These are phyloP conservation scores for cattle (Bos taurus) DNA, from an alignment of 2,113 vertebrate genomes.

Conservation along the genomic window DNA sequence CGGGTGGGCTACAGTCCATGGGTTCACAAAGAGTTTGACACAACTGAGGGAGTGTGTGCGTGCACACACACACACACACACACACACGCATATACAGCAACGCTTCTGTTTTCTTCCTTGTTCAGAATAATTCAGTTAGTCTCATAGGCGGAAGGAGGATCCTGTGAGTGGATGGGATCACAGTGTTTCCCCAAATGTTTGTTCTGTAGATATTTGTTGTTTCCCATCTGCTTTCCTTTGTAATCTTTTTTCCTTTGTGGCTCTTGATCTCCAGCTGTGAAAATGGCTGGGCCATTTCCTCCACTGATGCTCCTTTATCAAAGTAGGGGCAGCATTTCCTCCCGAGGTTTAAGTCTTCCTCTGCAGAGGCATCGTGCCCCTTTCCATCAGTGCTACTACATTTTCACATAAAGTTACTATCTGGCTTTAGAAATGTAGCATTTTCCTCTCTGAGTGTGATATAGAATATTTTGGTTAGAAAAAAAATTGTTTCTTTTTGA, in stretches of 20 bases:
- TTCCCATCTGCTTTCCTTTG: background rate
- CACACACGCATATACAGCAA: background rate
- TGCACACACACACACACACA: fast-evolving
- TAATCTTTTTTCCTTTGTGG: background rate
- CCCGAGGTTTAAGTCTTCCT: background rate
- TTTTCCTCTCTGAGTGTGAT: background rate
- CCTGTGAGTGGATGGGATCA: background rate
- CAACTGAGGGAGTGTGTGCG: background rate
- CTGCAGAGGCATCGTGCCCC: background rate
- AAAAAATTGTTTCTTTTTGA: background rate
- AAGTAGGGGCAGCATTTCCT: background rate
- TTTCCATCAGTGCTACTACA: background rate
- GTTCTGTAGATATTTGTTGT: background rate
- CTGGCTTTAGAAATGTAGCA: background rate
- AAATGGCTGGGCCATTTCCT: slow-evolving; percentile 8
- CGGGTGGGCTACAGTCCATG: background rate
- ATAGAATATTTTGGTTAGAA: background rate
- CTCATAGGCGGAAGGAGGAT: background rate
- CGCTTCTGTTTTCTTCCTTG: background rate
- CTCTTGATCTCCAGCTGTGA: slow-evolving; percentile 34
- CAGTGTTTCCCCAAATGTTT: background rate
- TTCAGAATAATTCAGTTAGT: background rate
- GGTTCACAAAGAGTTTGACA: background rate
- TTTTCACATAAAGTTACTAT: background rate
- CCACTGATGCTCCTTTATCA: background rate